Conservation (phyloP, 1,140 invertebrate species). For the Procambarus clarkii region DNA sequence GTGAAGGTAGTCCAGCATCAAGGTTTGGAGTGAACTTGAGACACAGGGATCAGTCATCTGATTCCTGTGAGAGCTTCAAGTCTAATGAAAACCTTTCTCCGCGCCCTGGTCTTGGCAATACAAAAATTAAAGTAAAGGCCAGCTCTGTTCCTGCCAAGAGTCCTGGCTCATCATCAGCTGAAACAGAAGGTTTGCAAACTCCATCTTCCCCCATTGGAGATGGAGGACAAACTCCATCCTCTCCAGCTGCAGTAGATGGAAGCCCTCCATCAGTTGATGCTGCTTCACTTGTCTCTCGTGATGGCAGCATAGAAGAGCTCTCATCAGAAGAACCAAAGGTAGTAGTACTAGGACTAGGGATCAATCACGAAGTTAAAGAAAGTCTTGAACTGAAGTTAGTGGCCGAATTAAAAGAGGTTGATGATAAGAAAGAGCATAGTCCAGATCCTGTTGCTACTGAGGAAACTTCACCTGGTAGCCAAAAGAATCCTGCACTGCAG, state of each 20-base stretch:
- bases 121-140: constrained; percentile 63
- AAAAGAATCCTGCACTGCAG: constrained; percentile 84
- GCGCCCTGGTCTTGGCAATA: constrained; percentile 26
- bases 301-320: constrained; percentile 67
- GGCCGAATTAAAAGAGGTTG: constrained; percentile 42
- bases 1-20: constrained; percentile 83
- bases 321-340: constrained; percentile 60
- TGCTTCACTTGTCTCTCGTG: constrained; percentile 51
- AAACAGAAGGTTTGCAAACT: constrained; percentile 76
- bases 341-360: constrained; percentile 50
- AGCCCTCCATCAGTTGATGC: constrained; percentile 65
- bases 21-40: constrained; percentile 84
- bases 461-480: constrained; percentile 62
- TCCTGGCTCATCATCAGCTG: constrained; percentile 75
- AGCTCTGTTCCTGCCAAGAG: constrained; percentile 72
- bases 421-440: constrained; percentile 47
- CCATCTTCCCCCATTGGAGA: constrained; percentile 70
- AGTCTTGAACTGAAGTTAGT: constrained; percentile 61
- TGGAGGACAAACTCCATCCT: constrained; percentile 55
- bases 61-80: constrained; percentile 79
- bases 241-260: constrained; percentile 38
- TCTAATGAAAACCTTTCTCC: constrained; percentile 74
- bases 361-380: constrained; percentile 61
- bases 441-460: neutral
- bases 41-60: constrained; percentile 81